Conservation (phyloP, 37 sponge, comb jelly and placozoan species). For the Agelas oroides region DNA sequence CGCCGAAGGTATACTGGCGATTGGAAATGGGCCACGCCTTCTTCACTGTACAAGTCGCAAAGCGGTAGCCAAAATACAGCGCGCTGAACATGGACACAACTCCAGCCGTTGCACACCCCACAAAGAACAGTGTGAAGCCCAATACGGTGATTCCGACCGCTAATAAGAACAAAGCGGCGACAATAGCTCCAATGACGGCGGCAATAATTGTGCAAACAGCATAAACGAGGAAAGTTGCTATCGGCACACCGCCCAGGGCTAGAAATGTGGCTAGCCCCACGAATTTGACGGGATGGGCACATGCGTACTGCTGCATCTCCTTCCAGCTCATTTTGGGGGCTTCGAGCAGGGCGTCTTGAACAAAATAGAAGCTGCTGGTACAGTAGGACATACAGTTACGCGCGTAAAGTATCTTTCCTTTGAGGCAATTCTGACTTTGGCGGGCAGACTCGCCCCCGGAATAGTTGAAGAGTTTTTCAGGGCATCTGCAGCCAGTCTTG, state of each 20-base stretch:
- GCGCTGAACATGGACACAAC: conserved; percentile 23
- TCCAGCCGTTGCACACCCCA: conserved; percentile 28
- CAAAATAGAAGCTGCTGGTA: conserved; percentile 3
- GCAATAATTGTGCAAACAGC: conserved; percentile 42
- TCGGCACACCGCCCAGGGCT: conserved; percentile 29
- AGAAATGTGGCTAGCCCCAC: conserved; percentile 29
- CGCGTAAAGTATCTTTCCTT: too few relatives aligned
- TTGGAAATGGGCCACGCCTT: conserved; percentile 2
- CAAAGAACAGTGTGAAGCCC: conserved; percentile 48
- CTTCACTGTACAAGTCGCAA: conserved; percentile 6
- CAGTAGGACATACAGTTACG: not conserved
- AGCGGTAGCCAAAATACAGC: conserved; percentile 19
- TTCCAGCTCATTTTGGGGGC: not conserved
- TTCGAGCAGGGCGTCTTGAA: conserved; percentile 4
- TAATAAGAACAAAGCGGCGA: conserved; percentile 44
- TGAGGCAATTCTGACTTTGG: too few relatives aligned
- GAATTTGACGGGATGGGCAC: conserved; percentile 41
- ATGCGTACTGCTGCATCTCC: conserved; percentile 8
- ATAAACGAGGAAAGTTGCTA: conserved; percentile 48
- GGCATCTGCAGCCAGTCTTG: too few relatives aligned
- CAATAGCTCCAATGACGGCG: conserved; percentile 47
- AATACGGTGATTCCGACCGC: conserved; percentile 35
- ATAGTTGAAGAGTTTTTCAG: too few relatives aligned
- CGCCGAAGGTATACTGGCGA: not conserved
- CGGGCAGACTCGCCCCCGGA: too few relatives aligned